Percentiles rank a stretch among this genome's conserved stretches.
phyloP scores from a whole-genome alignment of 2,113 vertebrate genomes.

The Leiothrix lutea region DNA sequence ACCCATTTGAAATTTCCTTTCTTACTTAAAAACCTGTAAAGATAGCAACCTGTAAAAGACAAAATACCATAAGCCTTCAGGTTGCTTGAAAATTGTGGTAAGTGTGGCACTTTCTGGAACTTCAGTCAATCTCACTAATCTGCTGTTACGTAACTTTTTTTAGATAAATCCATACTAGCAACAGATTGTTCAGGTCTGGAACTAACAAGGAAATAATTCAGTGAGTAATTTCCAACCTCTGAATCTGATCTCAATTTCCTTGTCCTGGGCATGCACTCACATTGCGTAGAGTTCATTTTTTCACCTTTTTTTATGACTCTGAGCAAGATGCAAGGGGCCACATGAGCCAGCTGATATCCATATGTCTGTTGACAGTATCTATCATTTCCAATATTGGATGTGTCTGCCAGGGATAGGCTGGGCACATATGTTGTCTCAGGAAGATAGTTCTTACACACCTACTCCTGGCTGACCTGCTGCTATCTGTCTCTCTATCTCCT shows the following conservation, averaged over 20 bases:
- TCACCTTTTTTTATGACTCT: not conserved
- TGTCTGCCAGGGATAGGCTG: not conserved
- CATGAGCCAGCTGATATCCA: not conserved
- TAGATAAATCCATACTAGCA: not conserved
- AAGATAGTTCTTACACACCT: not conserved
- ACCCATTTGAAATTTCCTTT: not conserved
- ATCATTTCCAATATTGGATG: not conserved
- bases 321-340: not conserved
- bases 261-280: not conserved
- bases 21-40: not conserved
- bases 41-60: not conserved
- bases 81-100: not conserved
- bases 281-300: not conserved
- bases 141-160: not conserved
- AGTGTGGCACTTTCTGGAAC: not conserved
- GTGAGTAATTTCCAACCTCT: not conserved
- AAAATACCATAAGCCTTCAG: not conserved
- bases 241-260: not conserved
- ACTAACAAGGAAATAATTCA: not conserved
- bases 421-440: not conserved
- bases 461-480: not conserved
- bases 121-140: not conserved
- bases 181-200: not conserved
- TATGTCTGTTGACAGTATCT: not conserved
- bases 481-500: not conserved